phyloP scores from a whole-genome alignment of 2,797 vertebrate species.

The Liasis olivaceus region DNA sequence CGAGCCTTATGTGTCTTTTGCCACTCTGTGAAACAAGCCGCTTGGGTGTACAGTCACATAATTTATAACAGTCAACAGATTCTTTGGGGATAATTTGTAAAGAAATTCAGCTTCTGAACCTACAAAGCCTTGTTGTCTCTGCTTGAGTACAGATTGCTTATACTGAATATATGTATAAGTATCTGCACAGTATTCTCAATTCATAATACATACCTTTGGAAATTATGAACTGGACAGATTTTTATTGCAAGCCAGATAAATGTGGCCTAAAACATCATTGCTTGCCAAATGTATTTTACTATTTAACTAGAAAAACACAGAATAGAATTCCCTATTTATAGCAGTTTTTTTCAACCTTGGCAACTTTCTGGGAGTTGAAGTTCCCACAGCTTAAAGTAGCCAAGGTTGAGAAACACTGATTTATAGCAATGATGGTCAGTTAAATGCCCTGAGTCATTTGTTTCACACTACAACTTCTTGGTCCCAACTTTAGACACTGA shows the following conservation, averaged over 20 bases:
- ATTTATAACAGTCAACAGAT: background rate
- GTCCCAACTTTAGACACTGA: background rate
- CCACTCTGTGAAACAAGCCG: background rate
- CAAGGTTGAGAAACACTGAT: too few relatives aligned
- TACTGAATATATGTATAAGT: too few relatives aligned
- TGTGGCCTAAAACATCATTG: too few relatives aligned
- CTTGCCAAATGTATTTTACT: too few relatives aligned
- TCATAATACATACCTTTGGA: too few relatives aligned
- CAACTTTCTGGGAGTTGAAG: too few relatives aligned
- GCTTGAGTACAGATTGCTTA: background rate
- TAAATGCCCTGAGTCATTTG: background rate
- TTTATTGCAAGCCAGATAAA: too few relatives aligned
- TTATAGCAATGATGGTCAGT: background rate
- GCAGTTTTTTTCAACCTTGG: too few relatives aligned
- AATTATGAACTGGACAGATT: too few relatives aligned
- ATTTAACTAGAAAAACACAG: background rate
- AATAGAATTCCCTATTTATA: background rate
- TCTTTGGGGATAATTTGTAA: background rate
- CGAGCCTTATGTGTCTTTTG: background rate
- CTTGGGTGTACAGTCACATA: background rate
- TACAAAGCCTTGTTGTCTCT: background rate
- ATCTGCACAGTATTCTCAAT: too few relatives aligned
- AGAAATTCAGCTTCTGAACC: background rate
- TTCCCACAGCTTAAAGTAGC: too few relatives aligned
- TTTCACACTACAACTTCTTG: background rate